Conservation (phyloP, 2,113 vertebrate genomes). For the Aphelocoma coerulescens region DNA sequence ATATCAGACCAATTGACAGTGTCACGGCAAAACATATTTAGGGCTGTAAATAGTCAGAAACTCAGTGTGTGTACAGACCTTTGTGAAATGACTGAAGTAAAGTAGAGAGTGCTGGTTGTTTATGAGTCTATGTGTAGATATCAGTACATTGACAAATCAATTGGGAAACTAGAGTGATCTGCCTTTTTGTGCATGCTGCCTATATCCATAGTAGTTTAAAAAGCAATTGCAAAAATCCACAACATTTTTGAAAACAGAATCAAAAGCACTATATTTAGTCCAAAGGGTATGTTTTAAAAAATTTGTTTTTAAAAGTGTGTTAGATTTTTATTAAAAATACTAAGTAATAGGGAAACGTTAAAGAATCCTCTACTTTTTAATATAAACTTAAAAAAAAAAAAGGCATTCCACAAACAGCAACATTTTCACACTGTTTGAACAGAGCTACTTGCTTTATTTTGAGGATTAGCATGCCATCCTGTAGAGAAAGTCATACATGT, state of each 20-base stretch:
- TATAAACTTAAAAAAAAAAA: neutral
- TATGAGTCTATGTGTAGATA: neutral
- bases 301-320: accelerated
- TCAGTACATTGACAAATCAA: neutral
- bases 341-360: neutral
- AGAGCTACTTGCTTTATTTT: neutral
- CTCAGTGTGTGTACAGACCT: neutral
- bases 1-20: neutral
- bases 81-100: neutral
- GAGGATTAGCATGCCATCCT: neutral
- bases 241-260: neutral
- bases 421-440: neutral
- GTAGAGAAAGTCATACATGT: neutral
- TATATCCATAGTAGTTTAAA: neutral
- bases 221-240: neutral
- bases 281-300: neutral
- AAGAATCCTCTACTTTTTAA: neutral
- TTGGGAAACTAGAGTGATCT: neutral
- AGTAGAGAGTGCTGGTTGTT: neutral
- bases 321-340: neutral
- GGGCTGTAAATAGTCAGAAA: neutral
- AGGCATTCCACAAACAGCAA: neutral
- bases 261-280: neutral
- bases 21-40: neutral
- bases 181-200: neutral